Conservation (phyloP, 2,888 invertebrate species). For the Microplitis manilae region DNA sequence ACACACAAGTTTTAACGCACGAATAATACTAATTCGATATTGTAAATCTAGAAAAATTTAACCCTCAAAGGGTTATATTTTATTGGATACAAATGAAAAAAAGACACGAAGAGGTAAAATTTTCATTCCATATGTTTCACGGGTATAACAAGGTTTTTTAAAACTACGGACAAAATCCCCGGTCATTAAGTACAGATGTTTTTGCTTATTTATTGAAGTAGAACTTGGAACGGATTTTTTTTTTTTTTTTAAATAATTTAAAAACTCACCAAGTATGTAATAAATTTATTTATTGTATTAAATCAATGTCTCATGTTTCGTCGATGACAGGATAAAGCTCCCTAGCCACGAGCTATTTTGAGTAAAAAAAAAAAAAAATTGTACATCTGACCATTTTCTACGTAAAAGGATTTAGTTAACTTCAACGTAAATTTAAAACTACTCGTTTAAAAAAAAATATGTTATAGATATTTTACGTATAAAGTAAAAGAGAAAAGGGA, state of each 20-base stretch:
- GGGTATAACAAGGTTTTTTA: background rate
- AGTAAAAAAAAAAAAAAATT: background rate
- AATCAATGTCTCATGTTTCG: background rate
- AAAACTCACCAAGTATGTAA: background rate
- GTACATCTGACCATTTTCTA: conserved; percentile 2
- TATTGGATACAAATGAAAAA: background rate
- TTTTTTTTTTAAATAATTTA: too few relatives aligned
- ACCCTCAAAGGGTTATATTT: background rate
- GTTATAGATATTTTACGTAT: background rate
- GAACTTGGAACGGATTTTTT: too few relatives aligned
- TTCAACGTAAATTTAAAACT: background rate
- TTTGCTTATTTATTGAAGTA: background rate
- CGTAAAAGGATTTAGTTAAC: conserved; percentile 2
- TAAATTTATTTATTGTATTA: background rate
- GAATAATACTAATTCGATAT: too few relatives aligned
- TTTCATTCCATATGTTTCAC: background rate
- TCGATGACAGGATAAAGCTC: background rate
- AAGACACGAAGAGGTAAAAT: background rate
- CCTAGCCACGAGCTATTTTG: background rate
- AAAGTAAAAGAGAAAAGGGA: background rate
- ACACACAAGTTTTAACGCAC: background rate
- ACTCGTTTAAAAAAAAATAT: background rate
- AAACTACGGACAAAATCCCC: background rate
- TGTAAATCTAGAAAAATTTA: background rate
- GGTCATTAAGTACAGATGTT: background rate